Percentiles rank a stretch among this genome's conserved stretches.
These are phyloP conservation scores for Trichonephila clavipes DNA, from an alignment of 1,140 invertebrate genomes.

Conservation along the genomic window DNA sequence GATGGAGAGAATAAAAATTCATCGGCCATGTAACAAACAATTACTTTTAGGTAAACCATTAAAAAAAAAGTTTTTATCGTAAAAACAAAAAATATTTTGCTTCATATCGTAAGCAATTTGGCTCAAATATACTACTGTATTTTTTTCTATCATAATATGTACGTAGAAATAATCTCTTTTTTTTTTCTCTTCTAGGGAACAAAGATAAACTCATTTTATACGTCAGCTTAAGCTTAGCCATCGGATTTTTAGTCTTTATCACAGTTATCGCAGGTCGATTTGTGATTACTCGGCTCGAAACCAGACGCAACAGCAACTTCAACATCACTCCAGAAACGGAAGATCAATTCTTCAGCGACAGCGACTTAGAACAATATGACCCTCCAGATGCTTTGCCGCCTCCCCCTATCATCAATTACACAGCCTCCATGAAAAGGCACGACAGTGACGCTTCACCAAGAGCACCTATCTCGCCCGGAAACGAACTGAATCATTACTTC, in stretches of 20 bases:
- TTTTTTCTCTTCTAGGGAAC: constrained; percentile 2
- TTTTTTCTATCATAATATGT: too few relatives aligned
- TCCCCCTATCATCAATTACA: not conserved
- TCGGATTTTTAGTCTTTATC: constrained; percentile 33
- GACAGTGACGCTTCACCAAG: constrained; percentile 40
- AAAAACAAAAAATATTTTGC: too few relatives aligned
- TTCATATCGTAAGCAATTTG: too few relatives aligned
- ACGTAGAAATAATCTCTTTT: not conserved
- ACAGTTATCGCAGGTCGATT: constrained; percentile 11
- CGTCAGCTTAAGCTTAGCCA: constrained; percentile 7
- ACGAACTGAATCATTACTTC: constrained; percentile 59
- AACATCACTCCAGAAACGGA: constrained; percentile 2
- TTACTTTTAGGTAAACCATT: too few relatives aligned
- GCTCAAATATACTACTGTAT: too few relatives aligned
- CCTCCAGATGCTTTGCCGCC: not conserved
- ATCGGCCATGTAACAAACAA: too few relatives aligned
- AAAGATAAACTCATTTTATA: constrained; percentile 61
- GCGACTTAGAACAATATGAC: constrained; percentile 57
- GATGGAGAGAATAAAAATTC: too few relatives aligned
- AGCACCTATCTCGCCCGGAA: constrained; percentile 24
- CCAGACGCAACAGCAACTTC: not conserved
- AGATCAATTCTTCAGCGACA: constrained; percentile 60
- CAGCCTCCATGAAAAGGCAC: constrained; percentile 14
- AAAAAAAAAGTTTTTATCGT: too few relatives aligned
- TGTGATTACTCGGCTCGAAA: not conserved